Evolutionary conservation across 2,888 invertebrate genomes (phyloP), one percentile per base, ranked within the genome.

Genomic region (Malachius bipustulatus): DNA sequence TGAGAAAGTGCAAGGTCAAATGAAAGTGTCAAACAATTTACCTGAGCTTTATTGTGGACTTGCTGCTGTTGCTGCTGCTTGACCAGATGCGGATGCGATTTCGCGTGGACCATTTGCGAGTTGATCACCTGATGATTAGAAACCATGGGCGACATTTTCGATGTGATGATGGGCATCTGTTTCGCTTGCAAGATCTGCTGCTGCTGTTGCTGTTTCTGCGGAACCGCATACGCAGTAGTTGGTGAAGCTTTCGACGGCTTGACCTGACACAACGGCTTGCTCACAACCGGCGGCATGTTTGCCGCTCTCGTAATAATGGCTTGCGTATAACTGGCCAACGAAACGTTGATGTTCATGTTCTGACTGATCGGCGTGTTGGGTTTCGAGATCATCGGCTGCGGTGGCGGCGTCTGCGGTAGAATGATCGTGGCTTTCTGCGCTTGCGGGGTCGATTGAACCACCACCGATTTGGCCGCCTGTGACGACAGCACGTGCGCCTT

Each of bases 401-500:
- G 35, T 45, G 50, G 27, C 39, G 46, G 16, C 30, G 39, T 30
- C 16, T 38, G 33, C 38, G 50, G 29, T 40, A 46, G 38, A 41
- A 47, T 31, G 33, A 46, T 32, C 16, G 43, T 29, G 38, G 34
- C 27, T 33, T 36, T 44, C 16, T 41, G 42, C 12, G 39, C 43
- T 19, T 19, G 24, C 12, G 38, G 37, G 12, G 38, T 14, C 9
- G 31, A 47, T 39, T 49, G 51, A n/a, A 49, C 46, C n/a, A 55
- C 54, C 3, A 53, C 52, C n/a, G 57, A 56, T 44, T 60, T 56
- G 2, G 59, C 56, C 2, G 55, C 59, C 43, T 69, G 68, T 16
- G 68, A 65, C 34, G 71, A 73, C 12, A 76, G 51, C 3, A 76
- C 74, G 42, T 75, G 75, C 2, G 75, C 75, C 48, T 76, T 76